Evolutionary conservation across 2,797 vertebrate species (phyloP), one percentile per base, ranked within the genome.

Genomic region (Scleropages formosus): DNA sequence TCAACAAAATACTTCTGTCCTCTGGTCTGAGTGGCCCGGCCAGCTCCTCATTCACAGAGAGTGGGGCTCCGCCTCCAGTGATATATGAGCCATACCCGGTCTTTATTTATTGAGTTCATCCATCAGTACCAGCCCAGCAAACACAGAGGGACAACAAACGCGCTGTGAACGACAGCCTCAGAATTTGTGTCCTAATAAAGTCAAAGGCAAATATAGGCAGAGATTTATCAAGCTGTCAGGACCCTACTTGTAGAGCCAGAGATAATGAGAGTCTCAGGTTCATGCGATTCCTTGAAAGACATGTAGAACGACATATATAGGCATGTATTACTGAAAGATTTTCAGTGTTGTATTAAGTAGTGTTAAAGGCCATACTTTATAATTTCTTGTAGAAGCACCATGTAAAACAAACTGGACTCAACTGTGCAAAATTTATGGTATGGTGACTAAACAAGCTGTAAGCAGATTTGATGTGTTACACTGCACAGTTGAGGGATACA

Each of bases 181-280:
- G 56, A 69, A 75, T 80, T 72, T 76, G 79, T 78, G 70, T 63
- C 69, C 73, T 69, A 80, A 80, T 80, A 78, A 80, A 75, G 31
- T 64, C 63, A 72, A 73, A 80, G 76, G 76, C 73, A 78, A 78
- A 78, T 80, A 78, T 47, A 80, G 69, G 59, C 51, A 47, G 73
- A 68, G 67, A 80, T 80, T 75, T 58, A 65, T 80, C 76, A 80
- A 73, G 56, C 62, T 78, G 76, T 68, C 76, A 44, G 20, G 58
- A 63, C 63, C 7, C 20, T 22, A 73, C 73, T 62, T 46, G 58
- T 46, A 72, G 24, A 75, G 58, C 63, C 56, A 39, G 24, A 69
- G 65, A 63, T 78, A 72, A 63, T 49, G 49, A 78, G 73, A 31
- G 67, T 68, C 67, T 46, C 62, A 71, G 73, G 73, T 64, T 68